phyloP scores from a whole-genome alignment of 2,113 vertebrate species.

The Tetrao urogallus region DNA sequence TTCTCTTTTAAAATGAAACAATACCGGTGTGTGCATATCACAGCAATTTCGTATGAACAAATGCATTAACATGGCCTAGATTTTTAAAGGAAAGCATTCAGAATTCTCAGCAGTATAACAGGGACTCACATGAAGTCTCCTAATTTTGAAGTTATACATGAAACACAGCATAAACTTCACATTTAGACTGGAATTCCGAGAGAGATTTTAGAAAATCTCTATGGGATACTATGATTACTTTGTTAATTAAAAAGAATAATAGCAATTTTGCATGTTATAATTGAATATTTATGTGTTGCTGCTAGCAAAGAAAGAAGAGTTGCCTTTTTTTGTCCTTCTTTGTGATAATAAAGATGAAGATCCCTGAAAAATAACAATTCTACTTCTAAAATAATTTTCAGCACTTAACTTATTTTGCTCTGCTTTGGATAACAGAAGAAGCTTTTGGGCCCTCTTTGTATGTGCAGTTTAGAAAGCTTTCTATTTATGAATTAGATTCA shows the following conservation, averaged over 20 bases:
- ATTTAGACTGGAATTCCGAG: not conserved
- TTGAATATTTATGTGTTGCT: not conserved
- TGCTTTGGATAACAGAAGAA: not conserved
- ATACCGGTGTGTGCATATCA: fast-evolving
- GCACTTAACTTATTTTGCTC: not conserved
- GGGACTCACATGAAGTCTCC: not conserved
- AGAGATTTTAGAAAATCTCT: not conserved
- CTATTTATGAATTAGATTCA: not conserved
- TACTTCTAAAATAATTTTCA: not conserved
- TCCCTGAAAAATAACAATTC: not conserved
- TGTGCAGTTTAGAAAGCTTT: not conserved
- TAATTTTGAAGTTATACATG: not conserved
- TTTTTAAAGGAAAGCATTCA: not conserved
- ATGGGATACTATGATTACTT: not conserved
- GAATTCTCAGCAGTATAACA: not conserved
- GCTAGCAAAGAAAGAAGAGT: not conserved
- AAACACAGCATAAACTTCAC: not conserved
- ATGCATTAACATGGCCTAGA: not conserved
- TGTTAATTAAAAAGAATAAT: not conserved
- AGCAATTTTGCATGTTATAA: not conserved
- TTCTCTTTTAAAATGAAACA: not conserved
- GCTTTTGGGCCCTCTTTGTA: not conserved
- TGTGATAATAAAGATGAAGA: not conserved
- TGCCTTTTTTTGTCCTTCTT: not conserved
- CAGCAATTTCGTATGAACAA: not conserved